Conservation (phyloP, 2,888 invertebrate genomes). For the Lycocerus yunnanus region DNA sequence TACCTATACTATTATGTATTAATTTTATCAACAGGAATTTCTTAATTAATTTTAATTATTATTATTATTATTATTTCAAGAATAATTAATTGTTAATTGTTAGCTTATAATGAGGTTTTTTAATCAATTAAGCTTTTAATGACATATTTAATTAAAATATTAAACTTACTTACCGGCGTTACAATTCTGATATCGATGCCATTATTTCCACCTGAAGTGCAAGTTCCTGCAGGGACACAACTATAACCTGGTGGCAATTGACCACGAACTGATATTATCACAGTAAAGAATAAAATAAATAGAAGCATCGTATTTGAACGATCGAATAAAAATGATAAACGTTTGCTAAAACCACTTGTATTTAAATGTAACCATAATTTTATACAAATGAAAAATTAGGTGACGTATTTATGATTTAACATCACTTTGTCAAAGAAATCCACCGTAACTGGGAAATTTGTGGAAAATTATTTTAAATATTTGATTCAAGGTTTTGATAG, state of each 20-base stretch:
- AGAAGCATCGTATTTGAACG: slow-evolving; percentile 6
- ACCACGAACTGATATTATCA: background rate
- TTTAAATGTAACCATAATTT: background rate
- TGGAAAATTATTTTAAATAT: slow-evolving; percentile 15
- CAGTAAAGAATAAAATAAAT: background rate
- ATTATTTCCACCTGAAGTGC: slow-evolving; percentile 36
- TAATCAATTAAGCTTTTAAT: background rate
- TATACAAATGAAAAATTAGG: slow-evolving; percentile 4
- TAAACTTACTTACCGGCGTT: slow-evolving; percentile 36
- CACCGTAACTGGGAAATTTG: slow-evolving; percentile 24
- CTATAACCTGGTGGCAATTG: slow-evolving; percentile 34
- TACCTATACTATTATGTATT: too few species aligned
- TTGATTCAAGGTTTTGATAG: slow-evolving; percentile 10
- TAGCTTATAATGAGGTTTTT: background rate
- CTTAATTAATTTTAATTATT: background rate
- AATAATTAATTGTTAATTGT: background rate
- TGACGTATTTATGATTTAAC: slow-evolving; percentile 8
- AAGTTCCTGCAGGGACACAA: slow-evolving; percentile 45
- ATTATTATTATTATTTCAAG: background rate
- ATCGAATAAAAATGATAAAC: background rate
- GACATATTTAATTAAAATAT: background rate
- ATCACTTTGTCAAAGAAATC: slow-evolving; percentile 15
- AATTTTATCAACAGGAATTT: background rate
- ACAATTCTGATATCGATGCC: slow-evolving; percentile 48
- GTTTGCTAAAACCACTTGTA: background rate